Conservation (phyloP, 2,113 vertebrate species). For the Prionailurus bengalensis region DNA sequence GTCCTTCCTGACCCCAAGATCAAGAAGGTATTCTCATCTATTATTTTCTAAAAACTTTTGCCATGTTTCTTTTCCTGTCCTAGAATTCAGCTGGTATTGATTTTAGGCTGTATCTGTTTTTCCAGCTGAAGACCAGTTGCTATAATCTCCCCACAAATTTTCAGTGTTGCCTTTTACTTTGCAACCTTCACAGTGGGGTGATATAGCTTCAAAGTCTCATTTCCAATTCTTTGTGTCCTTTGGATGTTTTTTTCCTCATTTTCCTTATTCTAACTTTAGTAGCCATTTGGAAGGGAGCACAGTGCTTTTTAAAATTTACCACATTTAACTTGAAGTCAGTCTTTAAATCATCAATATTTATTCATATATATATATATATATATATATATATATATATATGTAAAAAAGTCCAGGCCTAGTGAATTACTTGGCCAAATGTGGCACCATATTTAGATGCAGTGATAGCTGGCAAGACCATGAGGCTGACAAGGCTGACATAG, state of each 20-base stretch:
- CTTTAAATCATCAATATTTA: background rate
- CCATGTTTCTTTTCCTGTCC: conserved; percentile 1
- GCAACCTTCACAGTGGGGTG: background rate
- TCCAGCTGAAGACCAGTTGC: background rate
- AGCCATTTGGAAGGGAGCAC: background rate
- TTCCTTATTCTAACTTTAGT: conserved; percentile 23
- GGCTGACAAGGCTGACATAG: background rate
- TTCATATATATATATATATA: background rate
- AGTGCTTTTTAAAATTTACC: background rate
- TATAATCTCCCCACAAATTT: background rate
- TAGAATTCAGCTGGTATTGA: background rate
- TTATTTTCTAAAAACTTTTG: background rate
- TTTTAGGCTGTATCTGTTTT: background rate
- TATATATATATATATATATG: too few relatives aligned
- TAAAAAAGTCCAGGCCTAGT: background rate
- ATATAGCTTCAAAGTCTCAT: background rate
- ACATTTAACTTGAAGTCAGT: conserved; percentile 19
- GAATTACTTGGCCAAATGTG: background rate
- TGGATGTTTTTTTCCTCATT: background rate
- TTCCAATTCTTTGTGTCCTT: background rate
- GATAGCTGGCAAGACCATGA: background rate
- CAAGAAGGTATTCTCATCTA: background rate
- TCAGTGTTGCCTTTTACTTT: background rate
- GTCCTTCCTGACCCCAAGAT: background rate
- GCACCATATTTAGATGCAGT: background rate